Percentiles rank a stretch among this genome's conserved stretches.
Evolutionary conservation across 2,797 vertebrate species (phyloP).

Genomic region (Enteromius radiatus): DNA sequence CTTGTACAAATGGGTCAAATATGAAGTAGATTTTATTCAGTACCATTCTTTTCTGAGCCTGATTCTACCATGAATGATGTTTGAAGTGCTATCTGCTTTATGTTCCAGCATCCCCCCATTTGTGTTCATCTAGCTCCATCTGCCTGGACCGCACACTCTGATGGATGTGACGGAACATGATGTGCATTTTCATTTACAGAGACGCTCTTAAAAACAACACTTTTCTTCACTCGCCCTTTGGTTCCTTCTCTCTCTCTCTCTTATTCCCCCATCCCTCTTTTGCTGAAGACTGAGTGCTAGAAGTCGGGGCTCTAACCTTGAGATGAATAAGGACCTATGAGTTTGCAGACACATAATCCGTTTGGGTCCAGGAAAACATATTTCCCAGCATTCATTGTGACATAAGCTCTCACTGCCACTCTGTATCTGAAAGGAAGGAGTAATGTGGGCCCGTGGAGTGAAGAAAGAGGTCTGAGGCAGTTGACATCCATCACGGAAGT

Average conservation of each 20-base stretch:
- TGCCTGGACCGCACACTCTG: slow-evolving; percentile 28
- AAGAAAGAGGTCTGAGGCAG: slow-evolving; percentile 47
- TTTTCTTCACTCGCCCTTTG: slow-evolving; percentile 33
- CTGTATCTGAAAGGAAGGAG: slow-evolving; percentile 35
- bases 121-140: slow-evolving; percentile 43
- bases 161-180: slow-evolving; percentile 45
- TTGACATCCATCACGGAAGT: slow-evolving; percentile 55
- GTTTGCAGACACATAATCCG: slow-evolving; percentile 54
- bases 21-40: slow-evolving; percentile 30
- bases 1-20: slow-evolving; percentile 19
- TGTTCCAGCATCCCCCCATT: slow-evolving; percentile 41
- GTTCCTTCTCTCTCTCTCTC: slow-evolving; percentile 13
- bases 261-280: slow-evolving; percentile 36
- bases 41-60: background rate
- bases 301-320: slow-evolving; percentile 48
- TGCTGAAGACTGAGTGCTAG: slow-evolving; percentile 42
- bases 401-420: slow-evolving; percentile 37
- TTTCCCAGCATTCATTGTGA: slow-evolving; percentile 48
- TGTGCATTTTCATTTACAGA: slow-evolving; percentile 45
- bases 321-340: slow-evolving; percentile 51
- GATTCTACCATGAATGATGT: background rate
- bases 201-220: slow-evolving; percentile 47
- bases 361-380: slow-evolving; percentile 53
- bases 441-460: slow-evolving; percentile 24
- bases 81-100: slow-evolving; percentile 23